Base-by-base conservation (phyloP, 1,140 invertebrate species). In the Calephelis nemesis region DNA sequence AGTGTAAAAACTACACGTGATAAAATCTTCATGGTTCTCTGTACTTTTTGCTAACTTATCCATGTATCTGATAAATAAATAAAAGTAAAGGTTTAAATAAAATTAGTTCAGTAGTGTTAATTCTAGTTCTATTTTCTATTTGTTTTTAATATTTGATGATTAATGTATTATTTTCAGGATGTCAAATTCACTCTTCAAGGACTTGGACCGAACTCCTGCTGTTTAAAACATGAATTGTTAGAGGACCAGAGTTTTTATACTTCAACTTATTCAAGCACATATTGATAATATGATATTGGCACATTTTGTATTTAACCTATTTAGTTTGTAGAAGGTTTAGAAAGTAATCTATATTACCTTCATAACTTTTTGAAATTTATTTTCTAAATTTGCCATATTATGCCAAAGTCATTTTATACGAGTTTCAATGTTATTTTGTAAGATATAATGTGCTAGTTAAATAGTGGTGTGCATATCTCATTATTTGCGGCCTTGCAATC, bases 111-210 rank as follows among this genome's bases (percentile, higher is more conserved):
- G 7, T 7, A 0, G n/a, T 12, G 3, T 49, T 3, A 49, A n/a
- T 49, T 49, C 5, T 12, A 5, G n/a, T 11, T n/a, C 2, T 30
- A 30, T 30, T 30, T 19, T 2, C 30, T 30, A 47, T 67, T 62
- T 12, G 0, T 67, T 47, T 47, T 11, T 15, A 62, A 62, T 47
- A 19, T 15, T 47, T 50, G 62, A 39, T 39, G 58, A 47, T 0
- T 52, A 8, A 66, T 50, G 15, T 71, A 75, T 73, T 67, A 47
- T 69, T 78, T 83, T 77, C 85, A 90, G 88, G 73, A 90, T 90
- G 88, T 89, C 87, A 40, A 81, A 77, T 66, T 82, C 83, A 15
- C 69, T 90, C 15, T 90, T 90, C 73, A 90, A 90, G 62, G 85
- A 83, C 58, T 66, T 85, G 67, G 87, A 89, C 54, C 83, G 88